Percentiles rank a stretch among this genome's conserved stretches.
Conservation (phyloP, 2,113 vertebrate genomes). For the Brevimyrus niger region DNA sequence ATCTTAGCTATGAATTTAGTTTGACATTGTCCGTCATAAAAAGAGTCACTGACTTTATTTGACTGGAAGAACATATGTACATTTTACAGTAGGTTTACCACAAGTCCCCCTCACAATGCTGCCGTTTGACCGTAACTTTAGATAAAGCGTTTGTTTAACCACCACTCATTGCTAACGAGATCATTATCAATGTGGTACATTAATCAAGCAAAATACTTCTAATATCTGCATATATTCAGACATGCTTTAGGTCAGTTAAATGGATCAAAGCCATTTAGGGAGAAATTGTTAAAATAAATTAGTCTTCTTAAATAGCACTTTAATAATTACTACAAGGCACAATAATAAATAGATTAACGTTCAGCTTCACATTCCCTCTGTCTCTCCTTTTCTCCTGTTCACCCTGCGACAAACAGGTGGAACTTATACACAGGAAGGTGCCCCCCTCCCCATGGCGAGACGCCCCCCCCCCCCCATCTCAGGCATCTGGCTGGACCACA, state of each 20-base stretch:
- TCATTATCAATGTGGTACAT: background rate
- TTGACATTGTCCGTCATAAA: background rate
- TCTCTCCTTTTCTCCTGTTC: background rate
- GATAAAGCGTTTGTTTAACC: background rate
- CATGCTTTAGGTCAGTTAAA: background rate
- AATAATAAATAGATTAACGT: slow-evolving; percentile 69
- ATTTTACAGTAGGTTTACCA: background rate
- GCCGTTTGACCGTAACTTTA: background rate
- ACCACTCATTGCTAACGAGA: background rate
- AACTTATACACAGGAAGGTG: background rate
- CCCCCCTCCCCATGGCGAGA: background rate
- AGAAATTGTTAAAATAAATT: slow-evolving; percentile 66
- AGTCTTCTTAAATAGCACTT: slow-evolving; percentile 76
- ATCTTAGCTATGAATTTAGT: slow-evolving; percentile 54
- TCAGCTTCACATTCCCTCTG: slow-evolving; percentile 54
- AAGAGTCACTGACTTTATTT: slow-evolving; percentile 89
- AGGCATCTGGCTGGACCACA: background rate
- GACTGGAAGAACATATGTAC: slow-evolving; percentile 51
- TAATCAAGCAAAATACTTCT: background rate
- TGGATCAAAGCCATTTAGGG: background rate
- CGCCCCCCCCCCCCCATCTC: background rate
- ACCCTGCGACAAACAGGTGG: background rate
- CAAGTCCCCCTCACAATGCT: background rate
- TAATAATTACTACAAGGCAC: slow-evolving; percentile 82
- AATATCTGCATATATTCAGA: background rate